phyloP scores from a whole-genome alignment of 1,140 invertebrate genomes.

The Episyrphus balteatus region DNA sequence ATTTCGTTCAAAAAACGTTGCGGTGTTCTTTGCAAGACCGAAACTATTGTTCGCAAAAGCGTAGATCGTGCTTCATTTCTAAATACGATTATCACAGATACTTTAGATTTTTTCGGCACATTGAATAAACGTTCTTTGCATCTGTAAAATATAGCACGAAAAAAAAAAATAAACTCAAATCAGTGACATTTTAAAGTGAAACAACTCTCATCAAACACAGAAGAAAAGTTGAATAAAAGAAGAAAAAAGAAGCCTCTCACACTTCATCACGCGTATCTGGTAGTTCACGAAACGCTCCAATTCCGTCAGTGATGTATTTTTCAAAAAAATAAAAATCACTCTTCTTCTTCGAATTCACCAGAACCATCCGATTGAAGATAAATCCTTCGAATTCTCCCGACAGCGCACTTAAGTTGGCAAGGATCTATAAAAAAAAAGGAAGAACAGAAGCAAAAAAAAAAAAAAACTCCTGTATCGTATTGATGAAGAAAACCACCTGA shows the following conservation, averaged over 20 bases:
- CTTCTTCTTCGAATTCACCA: too few species aligned
- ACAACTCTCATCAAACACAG: background rate
- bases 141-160: slow-evolving; percentile 1
- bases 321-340: too few species aligned
- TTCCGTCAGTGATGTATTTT: slow-evolving; percentile 8
- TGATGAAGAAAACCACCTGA: too few species aligned
- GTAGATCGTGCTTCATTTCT: slow-evolving; percentile 79
- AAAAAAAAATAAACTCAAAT: background rate
- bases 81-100: slow-evolving; percentile 69
- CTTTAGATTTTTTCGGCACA: slow-evolving; percentile 22
- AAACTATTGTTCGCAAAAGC: slow-evolving; percentile 53
- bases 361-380: too few species aligned
- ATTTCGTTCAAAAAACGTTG: slow-evolving; percentile 71
- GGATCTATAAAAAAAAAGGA: too few species aligned
- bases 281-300: slow-evolving; percentile 12
- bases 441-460: too few species aligned
- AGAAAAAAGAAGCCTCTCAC: slow-evolving; percentile 5
- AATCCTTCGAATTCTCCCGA: too few species aligned
- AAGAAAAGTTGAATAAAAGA: background rate
- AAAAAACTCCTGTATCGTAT: too few species aligned
- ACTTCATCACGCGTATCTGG: slow-evolving; percentile 14
- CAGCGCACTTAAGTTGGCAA: too few species aligned
- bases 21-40: slow-evolving; percentile 74
- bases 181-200: slow-evolving; percentile 1
- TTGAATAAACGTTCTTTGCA: background rate